A percentile compares a stretch with the other conserved stretches of the same genome.
Evolutionary conservation across 2,888 invertebrate species (phyloP).

Genomic region (Pammene aurita): DNA sequence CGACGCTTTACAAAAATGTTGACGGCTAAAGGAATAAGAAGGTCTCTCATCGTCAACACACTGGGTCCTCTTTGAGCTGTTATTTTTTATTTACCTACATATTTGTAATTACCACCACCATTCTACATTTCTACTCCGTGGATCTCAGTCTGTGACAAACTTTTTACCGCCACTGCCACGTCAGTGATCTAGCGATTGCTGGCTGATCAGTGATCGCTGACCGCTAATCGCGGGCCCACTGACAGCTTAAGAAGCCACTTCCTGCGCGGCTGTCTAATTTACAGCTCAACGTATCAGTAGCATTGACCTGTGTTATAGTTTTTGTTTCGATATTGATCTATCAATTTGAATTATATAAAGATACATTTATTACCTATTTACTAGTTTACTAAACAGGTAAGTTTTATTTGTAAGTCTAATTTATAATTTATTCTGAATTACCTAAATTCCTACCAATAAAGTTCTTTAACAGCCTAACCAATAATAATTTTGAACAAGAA

Average conservation of each 20-base stretch:
- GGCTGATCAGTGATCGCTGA: conserved; percentile 70
- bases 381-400: too few relatives aligned
- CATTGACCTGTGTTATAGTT: conserved; percentile 50
- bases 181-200: conserved; percentile 70
- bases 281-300: conserved; percentile 62
- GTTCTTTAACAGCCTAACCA: too few relatives aligned
- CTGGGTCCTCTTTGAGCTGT: too few relatives aligned
- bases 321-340: conserved; percentile 51
- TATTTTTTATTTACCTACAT: too few relatives aligned
- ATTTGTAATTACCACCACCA: neutral
- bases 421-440: too few relatives aligned
- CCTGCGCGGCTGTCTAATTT: conserved; percentile 81
- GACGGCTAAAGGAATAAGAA: too few relatives aligned
- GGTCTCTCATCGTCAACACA: too few relatives aligned
- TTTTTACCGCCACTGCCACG: conserved; percentile 63
- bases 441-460: too few relatives aligned
- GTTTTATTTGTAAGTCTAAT: too few relatives aligned
- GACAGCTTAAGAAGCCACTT: conserved; percentile 82
- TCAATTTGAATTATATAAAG: conserved; percentile 2
- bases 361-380: neutral
- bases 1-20: too few relatives aligned
- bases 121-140: neutral
- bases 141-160: conserved; percentile 55
- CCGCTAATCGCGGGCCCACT: conserved; percentile 75
- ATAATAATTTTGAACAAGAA: too few relatives aligned